Percentiles rank a stretch among this genome's conserved stretches.
phyloP scores from a whole-genome alignment of 2,113 vertebrate genomes.

The Antechinus stuartii region DNA sequence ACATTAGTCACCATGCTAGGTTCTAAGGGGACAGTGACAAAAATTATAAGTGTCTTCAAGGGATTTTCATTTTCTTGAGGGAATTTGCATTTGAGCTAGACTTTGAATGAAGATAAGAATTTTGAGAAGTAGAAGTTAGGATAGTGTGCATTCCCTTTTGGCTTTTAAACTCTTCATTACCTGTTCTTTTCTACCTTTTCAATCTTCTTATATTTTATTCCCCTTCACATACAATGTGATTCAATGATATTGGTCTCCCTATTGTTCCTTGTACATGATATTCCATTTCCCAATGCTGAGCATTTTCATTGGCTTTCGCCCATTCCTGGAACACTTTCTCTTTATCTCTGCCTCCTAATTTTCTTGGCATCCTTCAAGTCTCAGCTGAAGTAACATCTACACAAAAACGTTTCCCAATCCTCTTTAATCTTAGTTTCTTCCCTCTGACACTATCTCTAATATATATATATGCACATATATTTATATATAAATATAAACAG shows the following conservation, averaged over 20 bases:
- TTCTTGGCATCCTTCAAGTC: neutral
- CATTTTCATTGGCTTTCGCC: neutral
- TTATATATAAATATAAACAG: neutral
- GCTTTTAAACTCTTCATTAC: neutral
- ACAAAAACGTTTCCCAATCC: neutral
- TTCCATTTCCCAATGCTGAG: neutral
- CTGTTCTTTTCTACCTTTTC: neutral
- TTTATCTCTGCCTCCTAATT: neutral
- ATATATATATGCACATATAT: too few relatives aligned
- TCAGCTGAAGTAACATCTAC: neutral
- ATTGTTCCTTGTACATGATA: neutral
- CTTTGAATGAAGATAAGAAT: neutral
- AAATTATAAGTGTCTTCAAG: neutral
- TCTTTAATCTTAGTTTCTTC: neutral
- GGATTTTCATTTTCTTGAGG: neutral
- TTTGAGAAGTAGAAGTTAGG: neutral
- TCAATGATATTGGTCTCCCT: neutral
- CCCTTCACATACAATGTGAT: neutral
- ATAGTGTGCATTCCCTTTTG: neutral
- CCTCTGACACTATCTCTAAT: neutral
- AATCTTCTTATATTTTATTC: neutral
- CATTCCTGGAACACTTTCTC: neutral
- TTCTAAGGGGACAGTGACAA: neutral
- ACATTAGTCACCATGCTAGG: neutral
- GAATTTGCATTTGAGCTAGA: neutral